phyloP scores from a whole-genome alignment of 2,888 invertebrate genomes.

The Leptinotarsa tumamoca region DNA sequence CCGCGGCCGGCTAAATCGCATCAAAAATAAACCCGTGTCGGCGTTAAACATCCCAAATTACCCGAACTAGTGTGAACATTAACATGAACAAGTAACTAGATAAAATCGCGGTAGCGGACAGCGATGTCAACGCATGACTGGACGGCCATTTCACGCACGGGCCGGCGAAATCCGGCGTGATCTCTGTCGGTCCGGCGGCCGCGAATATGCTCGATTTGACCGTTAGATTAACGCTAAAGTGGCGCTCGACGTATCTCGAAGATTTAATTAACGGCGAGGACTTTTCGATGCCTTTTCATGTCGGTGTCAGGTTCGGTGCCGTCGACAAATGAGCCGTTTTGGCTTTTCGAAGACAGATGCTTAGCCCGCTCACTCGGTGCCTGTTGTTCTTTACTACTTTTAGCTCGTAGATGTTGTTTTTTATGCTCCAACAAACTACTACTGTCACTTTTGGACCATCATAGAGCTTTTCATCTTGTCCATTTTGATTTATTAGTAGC shows the following conservation, averaged over 20 bases:
- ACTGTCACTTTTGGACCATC: too few species aligned
- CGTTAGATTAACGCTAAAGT: constrained; percentile 38
- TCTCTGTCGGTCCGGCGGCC: constrained; percentile 43
- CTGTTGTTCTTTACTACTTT: too few species aligned
- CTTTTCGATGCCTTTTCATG: constrained; percentile 37
- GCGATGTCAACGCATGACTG: constrained; percentile 54
- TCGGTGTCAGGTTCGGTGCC: constrained; percentile 21
- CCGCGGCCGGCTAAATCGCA: constrained; percentile 40
- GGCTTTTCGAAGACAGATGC: background rate
- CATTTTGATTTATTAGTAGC: too few species aligned
- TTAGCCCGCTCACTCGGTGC: background rate
- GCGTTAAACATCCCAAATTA: constrained; percentile 53
- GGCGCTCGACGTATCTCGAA: constrained; percentile 39
- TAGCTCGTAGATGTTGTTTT: too few species aligned
- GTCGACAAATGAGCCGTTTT: too few species aligned
- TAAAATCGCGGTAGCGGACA: constrained; percentile 54
- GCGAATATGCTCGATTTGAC: constrained; percentile 48
- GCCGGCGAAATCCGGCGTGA: constrained; percentile 47
- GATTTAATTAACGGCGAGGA: constrained; percentile 39
- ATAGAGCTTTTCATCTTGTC: too few species aligned
- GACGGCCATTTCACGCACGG: constrained; percentile 55
- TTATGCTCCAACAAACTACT: too few species aligned
- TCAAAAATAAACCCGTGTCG: constrained; percentile 50
- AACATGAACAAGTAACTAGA: constrained; percentile 57
- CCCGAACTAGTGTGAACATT: constrained; percentile 55